Evolutionary conservation across 1,140 invertebrate species (phyloP), one percentile per base, ranked within the genome.

Genomic region (Pomacea maculata): DNA sequence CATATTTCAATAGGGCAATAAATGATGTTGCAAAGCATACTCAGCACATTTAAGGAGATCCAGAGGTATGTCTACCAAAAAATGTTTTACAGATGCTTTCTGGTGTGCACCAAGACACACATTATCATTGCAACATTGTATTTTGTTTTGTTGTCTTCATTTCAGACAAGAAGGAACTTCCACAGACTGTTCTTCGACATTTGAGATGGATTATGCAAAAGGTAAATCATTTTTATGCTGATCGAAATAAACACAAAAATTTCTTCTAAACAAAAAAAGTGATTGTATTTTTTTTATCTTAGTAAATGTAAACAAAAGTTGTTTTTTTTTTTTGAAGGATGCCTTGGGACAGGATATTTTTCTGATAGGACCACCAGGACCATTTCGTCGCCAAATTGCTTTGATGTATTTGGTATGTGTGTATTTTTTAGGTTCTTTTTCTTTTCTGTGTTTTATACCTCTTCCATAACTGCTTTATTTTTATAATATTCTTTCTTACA

Each of bases 131-230:
- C 25, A 25, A 25, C 25, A 25, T 25, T 25, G 25, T 25, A 4
- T 45, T 45, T 45, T 45, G 34, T 45, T 45, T 45, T 45, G 34
- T 45, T 45, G 34, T 45, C 34, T 45, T 45, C 34, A 57, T 88
- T 88, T 71, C 83, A 90, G 89, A 89, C 52, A 71, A 83, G 19
- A 87, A 88, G 75, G 75, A 85, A 29, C 70, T 94, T 74, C 93
- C 94, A 78, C 96, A 97, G 92, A 94, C 94, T 72, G 94, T 94
- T n/a, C 90, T 97, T 9, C 93, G 94, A 73, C 95, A 97, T 90
- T 92, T 98, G 85, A 93, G 95, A 94, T 98, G 97, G 97, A 97
- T 98, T 94, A 94, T 98, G 90, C 96, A 98, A 89, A 98, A 98
- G 90, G 97, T 90, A 80, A 34, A 55, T 73, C 25, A 25, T 29